Base-by-base conservation (phyloP, 2,888 invertebrate genomes). In the Halictus quadricinctus region DNA sequence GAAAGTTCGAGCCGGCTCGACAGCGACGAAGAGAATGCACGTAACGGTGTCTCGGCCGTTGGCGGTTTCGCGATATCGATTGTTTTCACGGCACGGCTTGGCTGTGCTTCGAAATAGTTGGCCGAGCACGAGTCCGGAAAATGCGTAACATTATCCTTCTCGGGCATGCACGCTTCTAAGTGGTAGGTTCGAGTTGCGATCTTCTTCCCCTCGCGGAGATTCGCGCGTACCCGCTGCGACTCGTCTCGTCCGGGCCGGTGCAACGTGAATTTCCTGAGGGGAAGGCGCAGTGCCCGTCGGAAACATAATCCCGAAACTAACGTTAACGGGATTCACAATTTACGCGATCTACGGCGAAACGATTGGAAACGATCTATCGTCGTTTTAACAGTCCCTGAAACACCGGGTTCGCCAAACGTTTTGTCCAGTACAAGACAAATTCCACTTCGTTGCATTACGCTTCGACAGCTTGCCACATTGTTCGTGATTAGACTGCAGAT, bases 131-230 rank as follows among this genome's bases (percentile, higher is more conserved):
- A 83, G 83, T 80, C 80, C 83, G 85, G 87, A 87, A 88, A 87
- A 87, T 83, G 88, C 88, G 88, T 88, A 85, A 87, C 85, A 88
- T 88, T 88, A 87, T 87, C 85, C 87, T 80, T 69, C 72, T 58
- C 84, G 80, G 60, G 80, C 79, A 81, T 76, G 81, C 80, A 75
- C 48, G 87, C 70, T 75, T 70, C 74, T 80, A 80, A 87, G 79
- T 83, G 86, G 87, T 80, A 80, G 87, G 72, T 87, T 79, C 81
- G 84, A 79, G 79, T 80, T 79, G 80, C 83, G 66, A 84, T 85
- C 73, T 76, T 73, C 54, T 72, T 25, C 25, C 72, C 36, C 60
- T 50, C 29, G 29, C 81, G 70, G 46, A 69, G 84, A 75, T 64
- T 74, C 74, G 84, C 48, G 58, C 48, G 69, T 69, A 41, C 69